Conservation (phyloP, 2,888 invertebrate species). For the Nycteola revayana region DNA sequence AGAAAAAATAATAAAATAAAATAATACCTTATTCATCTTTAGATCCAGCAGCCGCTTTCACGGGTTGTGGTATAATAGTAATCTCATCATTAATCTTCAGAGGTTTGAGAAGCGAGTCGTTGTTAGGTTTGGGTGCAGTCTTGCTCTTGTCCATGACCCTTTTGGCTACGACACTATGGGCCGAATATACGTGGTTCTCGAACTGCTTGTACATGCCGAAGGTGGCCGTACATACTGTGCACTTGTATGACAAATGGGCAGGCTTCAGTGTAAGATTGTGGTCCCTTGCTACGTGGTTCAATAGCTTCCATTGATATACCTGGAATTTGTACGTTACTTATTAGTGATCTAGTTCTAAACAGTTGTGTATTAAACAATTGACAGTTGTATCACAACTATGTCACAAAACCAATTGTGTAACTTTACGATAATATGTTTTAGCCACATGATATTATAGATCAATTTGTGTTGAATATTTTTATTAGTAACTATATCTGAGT, state of each 20-base stretch:
- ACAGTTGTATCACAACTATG: too few species aligned
- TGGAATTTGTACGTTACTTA: conserved; percentile 54
- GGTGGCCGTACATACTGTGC: conserved; percentile 96
- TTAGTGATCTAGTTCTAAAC: conserved; percentile 1
- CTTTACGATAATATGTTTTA: too few species aligned
- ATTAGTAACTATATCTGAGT: too few species aligned
- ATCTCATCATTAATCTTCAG: conserved; percentile 94
- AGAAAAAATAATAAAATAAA: too few species aligned
- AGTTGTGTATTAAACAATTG: too few species aligned
- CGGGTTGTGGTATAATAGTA: conserved; percentile 93
- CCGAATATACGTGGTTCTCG: conserved; percentile 96
- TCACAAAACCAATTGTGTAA: too few species aligned
- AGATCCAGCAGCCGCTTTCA: conserved; percentile 50
- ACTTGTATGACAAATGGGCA: conserved; percentile 96
- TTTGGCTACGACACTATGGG: conserved; percentile 94
- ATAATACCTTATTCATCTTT: conserved; percentile 61
- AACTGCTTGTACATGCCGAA: conserved; percentile 98
- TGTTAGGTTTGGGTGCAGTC: conserved; percentile 42
- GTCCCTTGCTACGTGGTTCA: conserved; percentile 95
- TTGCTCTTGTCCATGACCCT: conserved; percentile 76
- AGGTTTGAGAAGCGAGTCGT: conserved; percentile 83
- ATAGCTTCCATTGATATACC: conserved; percentile 96
- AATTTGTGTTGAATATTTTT: too few species aligned
- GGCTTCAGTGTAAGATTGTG: conserved; percentile 96
- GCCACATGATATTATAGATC: too few species aligned